A percentile compares a stretch with the other conserved stretches of the same genome.
These are phyloP conservation scores for Okamejei kenojei DNA, from an alignment of 2,797 vertebrate genomes.

Conservation along the genomic window DNA sequence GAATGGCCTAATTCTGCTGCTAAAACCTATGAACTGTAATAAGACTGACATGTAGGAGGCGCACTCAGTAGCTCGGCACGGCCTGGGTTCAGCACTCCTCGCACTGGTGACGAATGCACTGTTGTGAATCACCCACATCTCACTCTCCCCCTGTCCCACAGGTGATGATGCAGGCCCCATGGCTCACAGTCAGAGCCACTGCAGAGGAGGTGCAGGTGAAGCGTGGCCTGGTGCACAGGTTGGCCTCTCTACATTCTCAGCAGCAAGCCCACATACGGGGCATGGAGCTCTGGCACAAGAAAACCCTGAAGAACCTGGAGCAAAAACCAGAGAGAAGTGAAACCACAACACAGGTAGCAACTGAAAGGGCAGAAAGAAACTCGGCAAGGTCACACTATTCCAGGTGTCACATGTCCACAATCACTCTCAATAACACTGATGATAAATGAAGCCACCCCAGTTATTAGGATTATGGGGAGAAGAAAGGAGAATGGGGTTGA, in stretches of 20 bases:
- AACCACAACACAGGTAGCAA: background rate
- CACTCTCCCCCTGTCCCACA: background rate
- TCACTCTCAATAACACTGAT: background rate
- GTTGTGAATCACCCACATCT: background rate
- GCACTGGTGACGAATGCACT: background rate
- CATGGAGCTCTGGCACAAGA: background rate
- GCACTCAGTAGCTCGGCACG: background rate
- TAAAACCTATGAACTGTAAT: too few relatives aligned
- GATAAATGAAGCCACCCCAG: background rate
- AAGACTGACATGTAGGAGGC: too few relatives aligned
- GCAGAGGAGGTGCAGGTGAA: background rate
- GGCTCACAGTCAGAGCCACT: conserved; percentile 1
- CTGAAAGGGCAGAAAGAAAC: background rate
- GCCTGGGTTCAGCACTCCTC: background rate
- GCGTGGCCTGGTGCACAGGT: background rate
- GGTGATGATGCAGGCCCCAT: conserved; percentile 29
- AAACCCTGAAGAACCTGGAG: background rate
- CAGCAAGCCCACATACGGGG: background rate
- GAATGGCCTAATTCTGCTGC: too few relatives aligned
- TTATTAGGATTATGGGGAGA: background rate
- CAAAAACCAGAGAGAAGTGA: background rate
- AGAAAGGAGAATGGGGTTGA: too few relatives aligned
- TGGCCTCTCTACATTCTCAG: background rate
- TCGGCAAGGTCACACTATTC: too few relatives aligned
- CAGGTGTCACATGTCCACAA: background rate